Percentiles rank a stretch among this genome's conserved stretches.
These are phyloP conservation scores for Megastigmus dorsalis DNA, from an alignment of 2,888 invertebrate genomes.

Conservation along the genomic window DNA sequence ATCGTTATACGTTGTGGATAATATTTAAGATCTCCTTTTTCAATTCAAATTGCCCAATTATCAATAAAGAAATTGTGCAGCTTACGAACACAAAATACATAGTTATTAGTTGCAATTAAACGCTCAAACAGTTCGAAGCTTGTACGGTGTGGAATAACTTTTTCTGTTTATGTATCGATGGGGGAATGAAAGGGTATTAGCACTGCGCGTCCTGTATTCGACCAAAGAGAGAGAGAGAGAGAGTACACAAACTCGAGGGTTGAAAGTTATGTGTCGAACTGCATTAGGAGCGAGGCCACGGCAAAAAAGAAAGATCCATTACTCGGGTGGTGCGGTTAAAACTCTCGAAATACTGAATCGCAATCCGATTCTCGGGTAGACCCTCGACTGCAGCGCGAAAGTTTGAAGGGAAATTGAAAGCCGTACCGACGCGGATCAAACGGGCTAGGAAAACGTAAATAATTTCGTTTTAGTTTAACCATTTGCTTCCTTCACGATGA, in stretches of 20 bases:
- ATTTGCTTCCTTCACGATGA: constrained; percentile 1
- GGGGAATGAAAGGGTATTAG: too few species aligned
- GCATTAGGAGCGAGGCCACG: constrained; percentile 9
- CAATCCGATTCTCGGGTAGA: constrained; percentile 47
- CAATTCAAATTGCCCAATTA: too few species aligned
- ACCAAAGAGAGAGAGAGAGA: too few species aligned
- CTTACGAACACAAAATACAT: too few species aligned
- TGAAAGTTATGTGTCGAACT: constrained; percentile 24
- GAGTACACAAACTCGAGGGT: neutral
- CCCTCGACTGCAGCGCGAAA: constrained; percentile 22
- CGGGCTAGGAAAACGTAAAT: constrained; percentile 17
- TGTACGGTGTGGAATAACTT: too few species aligned
- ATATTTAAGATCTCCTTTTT: too few species aligned
- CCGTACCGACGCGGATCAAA: constrained; percentile 25
- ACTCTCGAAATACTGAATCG: constrained; percentile 37
- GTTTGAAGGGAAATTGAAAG: constrained; percentile 43
- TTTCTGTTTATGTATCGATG: too few species aligned
- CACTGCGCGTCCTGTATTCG: too few species aligned
- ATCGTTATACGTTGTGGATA: too few species aligned
- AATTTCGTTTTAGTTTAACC: constrained; percentile 11
- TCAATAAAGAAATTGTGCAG: too few species aligned
- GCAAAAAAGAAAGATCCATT: constrained; percentile 30
- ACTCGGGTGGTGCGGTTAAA: constrained; percentile 31
- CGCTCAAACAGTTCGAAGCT: too few species aligned
- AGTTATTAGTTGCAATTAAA: too few species aligned